Evolutionary conservation across 2,113 vertebrate genomes (phyloP).

Genomic region (Tretioscincus oriximinensis): DNA sequence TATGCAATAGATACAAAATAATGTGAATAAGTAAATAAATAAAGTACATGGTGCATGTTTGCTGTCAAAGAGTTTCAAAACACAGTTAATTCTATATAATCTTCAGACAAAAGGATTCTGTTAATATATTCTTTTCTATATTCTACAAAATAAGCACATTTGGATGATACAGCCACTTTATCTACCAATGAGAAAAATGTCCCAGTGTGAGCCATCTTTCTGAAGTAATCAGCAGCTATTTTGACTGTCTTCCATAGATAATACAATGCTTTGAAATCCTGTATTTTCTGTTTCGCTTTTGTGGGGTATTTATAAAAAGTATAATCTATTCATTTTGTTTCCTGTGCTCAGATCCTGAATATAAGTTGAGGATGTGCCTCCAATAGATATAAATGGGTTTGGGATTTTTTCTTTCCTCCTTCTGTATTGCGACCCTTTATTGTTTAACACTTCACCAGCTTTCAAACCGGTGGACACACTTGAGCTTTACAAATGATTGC

Average conservation of each 20-base stretch:
- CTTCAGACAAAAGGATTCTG: neutral
- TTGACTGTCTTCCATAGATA: neutral
- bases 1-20: too few relatives aligned
- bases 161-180: neutral
- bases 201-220: neutral
- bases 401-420: neutral
- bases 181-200: neutral
- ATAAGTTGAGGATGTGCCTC: too few relatives aligned
- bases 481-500: conserved; percentile 33
- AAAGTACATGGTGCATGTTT: too few relatives aligned
- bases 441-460: neutral
- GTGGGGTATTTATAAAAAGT: neutral
- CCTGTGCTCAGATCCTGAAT: neutral
- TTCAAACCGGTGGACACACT: neutral
- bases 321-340: neutral
- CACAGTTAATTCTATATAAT: neutral
- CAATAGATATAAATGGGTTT: neutral
- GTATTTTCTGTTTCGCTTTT: neutral
- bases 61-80: neutral
- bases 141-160: neutral
- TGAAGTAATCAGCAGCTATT: neutral
- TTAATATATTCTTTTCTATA: neutral
- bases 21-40: too few relatives aligned
- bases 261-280: neutral
- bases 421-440: neutral